Evolutionary conservation across 1,140 invertebrate species (phyloP).

Genomic region (Zaprionus tsacasi): DNA sequence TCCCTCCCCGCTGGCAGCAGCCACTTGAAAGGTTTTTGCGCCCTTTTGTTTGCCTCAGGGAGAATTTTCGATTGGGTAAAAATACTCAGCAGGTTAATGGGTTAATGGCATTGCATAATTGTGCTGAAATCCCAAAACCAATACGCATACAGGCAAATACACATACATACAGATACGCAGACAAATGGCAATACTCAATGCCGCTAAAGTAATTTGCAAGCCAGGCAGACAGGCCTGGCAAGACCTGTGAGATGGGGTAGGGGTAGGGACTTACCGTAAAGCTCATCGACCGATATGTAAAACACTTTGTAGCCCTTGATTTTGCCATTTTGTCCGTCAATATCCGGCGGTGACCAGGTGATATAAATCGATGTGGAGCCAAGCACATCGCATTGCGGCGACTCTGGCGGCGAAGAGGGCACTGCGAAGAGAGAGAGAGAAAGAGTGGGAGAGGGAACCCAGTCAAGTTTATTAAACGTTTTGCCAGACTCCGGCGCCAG

Average conservation of each 20-base stretch:
- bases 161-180: neutral
- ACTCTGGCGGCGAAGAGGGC: conserved; percentile 91
- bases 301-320: conserved; percentile 95
- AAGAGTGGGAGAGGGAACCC: neutral
- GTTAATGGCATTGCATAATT: conserved; percentile 68
- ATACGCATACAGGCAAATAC: conserved; percentile 5
- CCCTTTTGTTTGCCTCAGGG: conserved; percentile 2
- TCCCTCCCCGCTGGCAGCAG: neutral
- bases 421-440: conserved; percentile 85
- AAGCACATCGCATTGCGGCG: conserved; percentile 90
- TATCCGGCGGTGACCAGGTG: conserved; percentile 93
- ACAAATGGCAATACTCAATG: conserved; percentile 38
- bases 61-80: conserved; percentile 13
- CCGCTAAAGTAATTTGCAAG: conserved; percentile 59
- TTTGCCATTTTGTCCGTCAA: conserved; percentile 93
- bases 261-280: conserved; percentile 86
- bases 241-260: neutral
- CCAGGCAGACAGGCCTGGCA: conserved; percentile 2
- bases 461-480: conserved; percentile 65
- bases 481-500: conserved; percentile 18
- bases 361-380: conserved; percentile 93
- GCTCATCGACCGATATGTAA: conserved; percentile 89
- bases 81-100: conserved; percentile 48
- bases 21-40: neutral
- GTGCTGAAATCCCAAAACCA: conserved; percentile 36